Conservation (phyloP, 2,888 invertebrate species). For the Cephalotes varians region DNA sequence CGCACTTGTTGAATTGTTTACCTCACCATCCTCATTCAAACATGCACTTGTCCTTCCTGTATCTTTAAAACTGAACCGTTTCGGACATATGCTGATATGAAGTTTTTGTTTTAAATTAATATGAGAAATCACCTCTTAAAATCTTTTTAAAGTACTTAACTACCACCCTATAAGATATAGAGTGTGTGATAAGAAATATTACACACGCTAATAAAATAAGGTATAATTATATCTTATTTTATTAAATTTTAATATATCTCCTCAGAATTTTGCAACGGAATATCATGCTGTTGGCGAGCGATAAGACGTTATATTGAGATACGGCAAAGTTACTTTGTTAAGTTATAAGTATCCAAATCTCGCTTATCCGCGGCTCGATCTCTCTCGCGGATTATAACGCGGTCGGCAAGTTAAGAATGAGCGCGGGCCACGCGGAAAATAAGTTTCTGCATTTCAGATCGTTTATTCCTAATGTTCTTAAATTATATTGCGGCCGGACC, state of each 20-base stretch:
- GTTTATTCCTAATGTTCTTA: conserved; percentile 43
- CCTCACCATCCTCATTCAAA: no score
- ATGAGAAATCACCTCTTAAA: no score
- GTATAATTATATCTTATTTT: background rate
- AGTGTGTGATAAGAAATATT: no score
- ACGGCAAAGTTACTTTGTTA: conserved; percentile 1
- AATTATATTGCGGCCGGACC: conserved; percentile 32
- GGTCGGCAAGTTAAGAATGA: conserved; percentile 8
- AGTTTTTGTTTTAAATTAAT: no score
- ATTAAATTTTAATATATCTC: background rate
- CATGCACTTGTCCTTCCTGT: no score
- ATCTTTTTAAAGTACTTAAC: no score
- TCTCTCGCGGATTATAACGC: conserved; percentile 24
- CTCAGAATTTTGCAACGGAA: background rate
- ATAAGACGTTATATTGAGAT: background rate
- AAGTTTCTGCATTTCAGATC: conserved; percentile 40
- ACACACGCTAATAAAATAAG: no score
- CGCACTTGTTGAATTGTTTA: no score
- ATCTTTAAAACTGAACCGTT: no score
- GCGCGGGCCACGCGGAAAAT: conserved; percentile 7
- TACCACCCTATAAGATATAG: no score
- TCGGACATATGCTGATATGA: no score
- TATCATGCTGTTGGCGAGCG: background rate
- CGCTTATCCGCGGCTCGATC: conserved; percentile 23
- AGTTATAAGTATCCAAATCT: conserved; percentile 8